Base-by-base conservation (phyloP, 2,888 invertebrate genomes). In the Lymantria monacha region DNA sequence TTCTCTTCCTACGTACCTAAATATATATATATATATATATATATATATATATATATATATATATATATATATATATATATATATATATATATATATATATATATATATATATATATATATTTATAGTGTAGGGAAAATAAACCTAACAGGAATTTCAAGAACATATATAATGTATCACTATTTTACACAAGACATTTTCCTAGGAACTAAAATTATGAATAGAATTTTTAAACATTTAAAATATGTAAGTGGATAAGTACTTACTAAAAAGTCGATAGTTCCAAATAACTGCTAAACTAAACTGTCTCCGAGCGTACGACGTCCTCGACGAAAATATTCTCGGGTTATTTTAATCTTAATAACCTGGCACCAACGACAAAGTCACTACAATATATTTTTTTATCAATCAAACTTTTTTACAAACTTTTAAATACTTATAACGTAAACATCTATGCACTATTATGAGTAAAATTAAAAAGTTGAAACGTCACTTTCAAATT, bases 281-380 rank as follows among this genome's bases (percentile, higher is more conserved):
- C 66, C 65, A 71, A 70, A 66, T 62, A 74, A 72, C 72, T 44
- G 53, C 67, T 53, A 57, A 56, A 64, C 67, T 53, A 57, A 56
- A 64, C 63, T 62, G 70, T 61, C 61, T 61, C 59, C 53, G 48
- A 48, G 22, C 63, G 66, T 61, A 67, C 63, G 48, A 57, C 66
- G 76, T 69, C 76, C 74, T 70, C 75, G 76, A 69, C 72, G 58
- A 72, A 78, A 79, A 79, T 76, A 78, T 73, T 68, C 74, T 45
- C 48, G 57, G 59, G 72, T 72, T 79, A 79, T 79, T 79, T 78
- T 67, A 54, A 76, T 72, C 77, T 64, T 61, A 69, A 72, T 63
- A 76, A 65, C 65, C 70, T 75, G 74, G 73, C 75, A 75, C 66
- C 66, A 60, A 49, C 59, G 53, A 67, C 68, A 66, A 71, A 70